Percentiles rank a stretch among this genome's conserved stretches.
These are phyloP conservation scores for Macrotrachela quadricornifera DNA, from an alignment of 1,140 invertebrate species.

Conservation along the genomic window DNA sequence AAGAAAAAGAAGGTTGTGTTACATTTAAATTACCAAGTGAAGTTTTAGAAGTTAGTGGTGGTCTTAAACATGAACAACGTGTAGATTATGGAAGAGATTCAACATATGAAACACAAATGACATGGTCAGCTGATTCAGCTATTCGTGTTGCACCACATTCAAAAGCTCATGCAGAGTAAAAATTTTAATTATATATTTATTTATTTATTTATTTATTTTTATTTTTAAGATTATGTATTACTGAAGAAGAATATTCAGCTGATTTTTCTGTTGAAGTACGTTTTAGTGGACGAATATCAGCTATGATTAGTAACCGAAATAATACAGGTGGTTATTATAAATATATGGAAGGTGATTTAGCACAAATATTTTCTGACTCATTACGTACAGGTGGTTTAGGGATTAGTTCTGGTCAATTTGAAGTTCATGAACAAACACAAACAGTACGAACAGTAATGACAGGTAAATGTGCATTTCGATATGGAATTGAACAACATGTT, in stretches of 20 bases:
- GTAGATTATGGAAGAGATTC: slow-evolving; percentile 30
- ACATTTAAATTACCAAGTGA: slow-evolving; percentile 32
- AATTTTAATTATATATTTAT: slow-evolving; percentile 1
- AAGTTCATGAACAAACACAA: not conserved
- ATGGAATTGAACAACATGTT: slow-evolving; percentile 7
- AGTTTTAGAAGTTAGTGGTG: slow-evolving; percentile 32
- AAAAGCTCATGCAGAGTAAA: slow-evolving; percentile 27
- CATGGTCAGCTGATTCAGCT: slow-evolving; percentile 32
- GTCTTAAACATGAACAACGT: slow-evolving; percentile 32
- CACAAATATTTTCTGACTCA: no score
- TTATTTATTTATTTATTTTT: no score
- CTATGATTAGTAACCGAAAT: no score
- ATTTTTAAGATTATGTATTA: not conserved
- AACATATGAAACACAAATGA: slow-evolving; percentile 25
- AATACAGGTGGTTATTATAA: not conserved
- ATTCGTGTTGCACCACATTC: slow-evolving; percentile 27
- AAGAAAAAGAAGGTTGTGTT: slow-evolving; percentile 30
- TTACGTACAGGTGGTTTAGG: not conserved
- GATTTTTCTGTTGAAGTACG: slow-evolving; percentile 2
- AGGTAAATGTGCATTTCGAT: slow-evolving; percentile 2
- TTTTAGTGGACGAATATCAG: not conserved
- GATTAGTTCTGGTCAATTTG: not conserved
- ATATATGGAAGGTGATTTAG: not conserved
- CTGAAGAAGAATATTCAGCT: slow-evolving; percentile 1
- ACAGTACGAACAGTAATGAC: not conserved